A percentile compares a stretch with the other conserved stretches of the same genome.
Conservation (phyloP, 2,113 vertebrate genomes). For the Hyperoodon ampullatus region DNA sequence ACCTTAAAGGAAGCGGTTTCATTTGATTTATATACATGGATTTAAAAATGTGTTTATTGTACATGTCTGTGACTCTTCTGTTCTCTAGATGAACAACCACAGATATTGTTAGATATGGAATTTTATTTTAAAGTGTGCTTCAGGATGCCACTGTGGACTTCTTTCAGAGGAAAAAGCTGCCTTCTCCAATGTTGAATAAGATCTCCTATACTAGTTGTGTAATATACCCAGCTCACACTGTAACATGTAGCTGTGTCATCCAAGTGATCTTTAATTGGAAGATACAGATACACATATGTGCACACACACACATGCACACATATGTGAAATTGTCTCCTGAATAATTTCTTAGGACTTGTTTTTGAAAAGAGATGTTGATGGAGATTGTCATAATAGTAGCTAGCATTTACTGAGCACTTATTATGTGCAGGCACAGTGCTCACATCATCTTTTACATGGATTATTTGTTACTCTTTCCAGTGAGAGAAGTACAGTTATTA, state of each 20-base stretch:
- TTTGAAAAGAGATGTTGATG: neutral
- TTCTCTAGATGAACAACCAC: conserved; percentile 76
- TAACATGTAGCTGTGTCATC: neutral
- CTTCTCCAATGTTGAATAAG: neutral
- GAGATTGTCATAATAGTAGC: neutral
- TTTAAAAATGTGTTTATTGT: conserved; percentile 83
- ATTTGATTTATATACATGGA: conserved; percentile 85
- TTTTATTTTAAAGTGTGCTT: conserved; percentile 78
- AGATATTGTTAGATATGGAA: conserved; percentile 75
- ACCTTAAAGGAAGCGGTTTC: conserved; percentile 85
- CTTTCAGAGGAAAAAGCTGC: conserved; percentile 27
- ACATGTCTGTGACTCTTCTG: conserved; percentile 81
- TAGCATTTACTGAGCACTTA: neutral
- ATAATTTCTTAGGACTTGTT: neutral
- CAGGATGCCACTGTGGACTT: conserved; percentile 1
- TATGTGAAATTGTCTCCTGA: neutral
- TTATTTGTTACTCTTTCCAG: conserved; percentile 14
- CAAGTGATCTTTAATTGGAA: neutral
- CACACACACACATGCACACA: neutral
- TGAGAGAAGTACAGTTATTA: neutral
- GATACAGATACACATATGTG: neutral
- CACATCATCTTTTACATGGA: neutral
- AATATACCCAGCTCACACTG: neutral
- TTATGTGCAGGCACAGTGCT: neutral
- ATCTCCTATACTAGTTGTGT: neutral